Base-by-base conservation (phyloP, 2,113 vertebrate species). In the Brevimyrus niger region DNA sequence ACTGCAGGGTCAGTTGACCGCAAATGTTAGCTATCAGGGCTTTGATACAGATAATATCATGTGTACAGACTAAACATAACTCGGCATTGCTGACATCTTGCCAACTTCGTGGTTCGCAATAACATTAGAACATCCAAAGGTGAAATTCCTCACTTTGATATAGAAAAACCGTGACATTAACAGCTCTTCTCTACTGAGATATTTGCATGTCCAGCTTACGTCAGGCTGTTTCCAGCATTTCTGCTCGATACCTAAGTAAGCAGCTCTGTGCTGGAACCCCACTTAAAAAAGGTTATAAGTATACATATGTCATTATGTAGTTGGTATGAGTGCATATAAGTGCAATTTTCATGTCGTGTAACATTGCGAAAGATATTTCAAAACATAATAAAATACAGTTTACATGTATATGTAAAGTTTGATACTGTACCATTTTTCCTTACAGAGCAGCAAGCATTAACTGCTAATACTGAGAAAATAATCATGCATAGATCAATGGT, bases 401-500 rank as follows among this genome's bases (percentile, higher is more conserved):
- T 65, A 88, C 4, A 88, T 15, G 21, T 55, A 84, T 86, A 35
- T n/a, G 73, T 84, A 84, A 47, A 47, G 82, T 47, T 55, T 86
- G 23, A 46, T 86, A 86, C 42, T 61, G 69, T 31, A 46, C 55
- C 83, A 65, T 35, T 47, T 65, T 73, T 13, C 46, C 38, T 44
- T 85, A 89, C 83, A 27, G 55, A 86, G 83, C 83, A 47, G 83
- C 53, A 85, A 46, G 58, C 31, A 65, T 48, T 65, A 42, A 38
- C 80, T 46, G 46, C 48, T 76, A 88, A 89, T 89, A 65, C 58
- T 85, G 82, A 69, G 50, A 44, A 15, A 46, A 87, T 55, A 82
- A 11, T 76, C 89, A 87, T 87, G 89, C 89, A 90, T 87, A 90
- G 89, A 44, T 90, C 35, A 87, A 65, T 51, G 50, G 86, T 27